Evolutionary conservation across 2,113 vertebrate species (phyloP), one percentile per base, ranked within the genome.

Genomic region (Riparia riparia): DNA sequence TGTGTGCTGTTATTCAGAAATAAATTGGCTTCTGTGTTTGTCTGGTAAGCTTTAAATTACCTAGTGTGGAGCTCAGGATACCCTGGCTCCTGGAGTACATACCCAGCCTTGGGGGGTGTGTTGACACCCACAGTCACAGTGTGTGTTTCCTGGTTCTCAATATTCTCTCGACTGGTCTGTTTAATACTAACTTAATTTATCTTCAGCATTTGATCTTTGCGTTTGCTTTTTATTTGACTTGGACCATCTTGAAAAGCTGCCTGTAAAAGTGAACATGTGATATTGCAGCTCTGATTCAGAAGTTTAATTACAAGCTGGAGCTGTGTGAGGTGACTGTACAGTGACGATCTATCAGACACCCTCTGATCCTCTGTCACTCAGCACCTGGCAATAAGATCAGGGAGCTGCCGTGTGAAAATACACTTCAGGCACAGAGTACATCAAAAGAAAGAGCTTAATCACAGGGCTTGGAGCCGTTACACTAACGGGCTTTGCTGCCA

Each of bases 341-440:
- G 64, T 56, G 49, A 41, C 0, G 3, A 41, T 86, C 82, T 83
- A 71, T 61, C 60, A 65, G 66, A 69, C 50, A 37, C 61, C 45
- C 29, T 82, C 70, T 88, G 70, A 93, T 93, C n/a, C 6, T 2
- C 34, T 4, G 0, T 94, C 86, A 73, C 45, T 96, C 66, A 41
- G 63, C 82, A 91, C 73, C 58, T 85, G 71, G 87, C 87, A 91
- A 95, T 97, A 93, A 96, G 90, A 88, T 63, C 78, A 65, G 51
- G 69, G 47, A 65, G 42, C 39, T 70, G 24, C 42, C 3, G 78
- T 56, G 58, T 95, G 90, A 96, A 96, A 93, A 77, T 47, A 77
- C 45, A 50, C 61, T 82, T 91, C 69, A 53, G 61, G 50, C 57
- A 19, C 42, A 72, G 57, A 64, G 34, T 6, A 32, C 53, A 76